These are phyloP conservation scores for Nettapus auritus DNA, from an alignment of 2,113 vertebrate species.

Conservation along the genomic window DNA sequence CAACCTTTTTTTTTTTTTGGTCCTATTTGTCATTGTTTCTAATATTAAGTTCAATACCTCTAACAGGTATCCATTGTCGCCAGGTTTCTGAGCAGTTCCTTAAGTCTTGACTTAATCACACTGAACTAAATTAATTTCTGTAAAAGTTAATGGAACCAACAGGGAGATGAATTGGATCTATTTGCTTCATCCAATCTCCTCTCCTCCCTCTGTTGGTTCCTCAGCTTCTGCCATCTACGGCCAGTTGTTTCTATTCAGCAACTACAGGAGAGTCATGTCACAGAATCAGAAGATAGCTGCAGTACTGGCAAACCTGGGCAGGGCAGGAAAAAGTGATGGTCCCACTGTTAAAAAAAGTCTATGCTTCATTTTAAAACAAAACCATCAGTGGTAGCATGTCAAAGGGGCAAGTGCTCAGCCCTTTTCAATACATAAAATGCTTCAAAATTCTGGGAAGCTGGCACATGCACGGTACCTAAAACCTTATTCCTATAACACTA, in stretches of 20 bases:
- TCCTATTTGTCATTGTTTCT: constrained; percentile 26
- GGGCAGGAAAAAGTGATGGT: neutral
- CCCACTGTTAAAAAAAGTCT: neutral
- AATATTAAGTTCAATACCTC: neutral
- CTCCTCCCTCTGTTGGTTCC: neutral
- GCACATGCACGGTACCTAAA: neutral
- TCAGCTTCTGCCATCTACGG: neutral
- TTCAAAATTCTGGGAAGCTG: neutral
- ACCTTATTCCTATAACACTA: neutral
- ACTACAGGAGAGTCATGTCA: neutral
- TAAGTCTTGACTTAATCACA: neutral
- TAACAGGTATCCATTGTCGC: neutral
- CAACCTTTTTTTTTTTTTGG: neutral
- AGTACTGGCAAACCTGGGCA: neutral
- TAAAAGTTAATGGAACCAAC: neutral
- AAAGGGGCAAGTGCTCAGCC: neutral
- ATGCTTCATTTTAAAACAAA: neutral
- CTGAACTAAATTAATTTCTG: neutral
- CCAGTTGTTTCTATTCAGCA: neutral
- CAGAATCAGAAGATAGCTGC: neutral
- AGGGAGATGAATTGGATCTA: neutral
- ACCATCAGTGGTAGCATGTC: neutral
- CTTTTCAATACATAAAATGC: neutral
- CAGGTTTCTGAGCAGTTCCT: neutral
- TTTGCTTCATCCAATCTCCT: neutral